phyloP scores from a whole-genome alignment of 2,113 vertebrate genomes.

The Recurvirostra avosetta region DNA sequence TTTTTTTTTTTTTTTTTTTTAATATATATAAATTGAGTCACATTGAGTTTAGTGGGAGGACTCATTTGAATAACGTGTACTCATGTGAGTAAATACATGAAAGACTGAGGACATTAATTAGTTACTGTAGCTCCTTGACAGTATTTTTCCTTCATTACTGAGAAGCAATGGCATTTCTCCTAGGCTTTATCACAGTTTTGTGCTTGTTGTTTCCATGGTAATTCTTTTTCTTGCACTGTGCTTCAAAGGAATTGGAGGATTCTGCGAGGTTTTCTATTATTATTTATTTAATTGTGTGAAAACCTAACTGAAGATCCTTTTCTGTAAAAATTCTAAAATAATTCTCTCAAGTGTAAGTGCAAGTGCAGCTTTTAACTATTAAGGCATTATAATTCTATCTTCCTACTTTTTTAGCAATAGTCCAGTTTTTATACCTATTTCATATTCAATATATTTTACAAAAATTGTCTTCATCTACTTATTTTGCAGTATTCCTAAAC shows the following conservation, averaged over 20 bases:
- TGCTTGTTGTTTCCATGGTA: slow-evolving; percentile 62
- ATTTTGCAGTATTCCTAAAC: not conserved
- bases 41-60: not conserved
- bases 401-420: not conserved
- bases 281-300: slow-evolving; percentile 45
- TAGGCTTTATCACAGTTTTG: slow-evolving; percentile 40
- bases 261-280: not conserved
- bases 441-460: not conserved
- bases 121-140: not conserved
- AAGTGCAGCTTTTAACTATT: not conserved
- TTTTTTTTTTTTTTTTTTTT: not conserved
- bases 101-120: not conserved
- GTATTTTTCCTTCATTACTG: slow-evolving; percentile 38
- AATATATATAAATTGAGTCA: not conserved
- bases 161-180: slow-evolving; percentile 30
- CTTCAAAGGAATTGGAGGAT: slow-evolving; percentile 27
- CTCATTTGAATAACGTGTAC: not conserved
- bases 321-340: not conserved
- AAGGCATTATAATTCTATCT: not conserved
- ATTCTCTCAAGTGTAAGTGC: not conserved
- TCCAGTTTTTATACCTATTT: not conserved
- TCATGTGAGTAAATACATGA: not conserved
- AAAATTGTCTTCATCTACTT: not conserved
- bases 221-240: slow-evolving; percentile 38
- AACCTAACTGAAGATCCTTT: not conserved